phyloP scores from a whole-genome alignment of 2,113 vertebrate species.

The Clarias macrocephalus region DNA sequence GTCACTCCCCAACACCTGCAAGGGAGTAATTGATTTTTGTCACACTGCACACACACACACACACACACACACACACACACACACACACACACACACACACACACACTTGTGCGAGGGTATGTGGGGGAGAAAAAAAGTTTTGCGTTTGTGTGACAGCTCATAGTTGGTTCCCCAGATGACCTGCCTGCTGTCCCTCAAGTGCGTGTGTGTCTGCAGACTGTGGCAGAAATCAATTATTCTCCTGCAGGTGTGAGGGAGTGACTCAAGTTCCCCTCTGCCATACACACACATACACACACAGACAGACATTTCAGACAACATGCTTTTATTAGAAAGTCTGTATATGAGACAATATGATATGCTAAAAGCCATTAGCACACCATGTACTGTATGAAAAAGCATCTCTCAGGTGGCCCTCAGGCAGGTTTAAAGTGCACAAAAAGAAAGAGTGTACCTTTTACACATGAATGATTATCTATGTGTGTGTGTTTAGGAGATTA shows the following conservation, averaged over 20 bases:
- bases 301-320: conserved; percentile 4
- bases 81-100: not conserved
- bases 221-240: conserved; percentile 58
- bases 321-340: conserved; percentile 24
- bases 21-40: conserved; percentile 53
- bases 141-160: conserved; percentile 47
- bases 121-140: conserved; percentile 41
- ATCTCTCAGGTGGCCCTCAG: not conserved
- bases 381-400: not conserved
- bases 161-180: conserved; percentile 44
- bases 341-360: conserved; percentile 10
- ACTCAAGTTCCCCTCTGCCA: conserved; percentile 34
- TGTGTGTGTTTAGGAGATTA: conserved; percentile 1
- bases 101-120: conserved; percentile 23
- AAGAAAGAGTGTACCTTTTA: conserved; percentile 5
- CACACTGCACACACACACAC: not conserved
- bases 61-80: conserved; percentile 23
- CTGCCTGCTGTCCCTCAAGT: conserved; percentile 44
- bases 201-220: conserved; percentile 26
- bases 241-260: conserved; percentile 54
- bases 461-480: not conserved
- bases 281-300: conserved; percentile 2
- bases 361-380: not conserved
- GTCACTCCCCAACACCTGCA: conserved; percentile 45
- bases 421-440: not conserved